Evolutionary conservation across 1,140 invertebrate genomes (phyloP), one percentile per base, ranked within the genome.

Genomic region (Magallana ariakensis): DNA sequence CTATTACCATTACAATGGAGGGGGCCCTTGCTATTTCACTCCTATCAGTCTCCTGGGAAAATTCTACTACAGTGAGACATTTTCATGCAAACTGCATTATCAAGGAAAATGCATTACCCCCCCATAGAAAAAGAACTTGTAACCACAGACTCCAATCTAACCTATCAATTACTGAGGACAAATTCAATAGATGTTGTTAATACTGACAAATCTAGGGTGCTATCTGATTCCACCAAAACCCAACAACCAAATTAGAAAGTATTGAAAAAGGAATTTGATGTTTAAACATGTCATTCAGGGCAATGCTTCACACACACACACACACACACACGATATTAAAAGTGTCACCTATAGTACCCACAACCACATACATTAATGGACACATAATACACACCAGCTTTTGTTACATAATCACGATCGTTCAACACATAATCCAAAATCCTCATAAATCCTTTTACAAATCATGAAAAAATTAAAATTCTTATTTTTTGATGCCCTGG

Each of bases 41-140:
- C 66, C 66, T 9, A 75, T 75, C 66, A 22, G 22, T 26, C 22
- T 75, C 66, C 66, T 75, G 66, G 33, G 66, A 75, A 75, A 75
- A 75, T 13, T 26, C 66, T 26, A 75, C 15, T 19, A 33, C 10
- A 8, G 66, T 33, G 62, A 66, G 19, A 75, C 33, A 26, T 33
- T 26, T 75, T 75, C 33, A 75, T 75, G 66, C 66, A 75, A 75
- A 75, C 22, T 33, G 66, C 10, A 26, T 75, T 75, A 75, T 75
- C 66, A 75, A 75, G 22, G 66, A 75, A 75, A 75, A 75, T 11
- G 66, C 66, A 75, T 75, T 75, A 75, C 22, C 9, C 19, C 10
- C 22, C 66, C 22, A 13, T 26, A 26, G 33, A 33, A 75, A 75
- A 75, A 22, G 66, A 75, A 75, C 19, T 22, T 33, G 7, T 75